Evolutionary conservation across 64 coral and sea anemone species (phyloP).

Genomic region (Trachythela sp.): DNA sequence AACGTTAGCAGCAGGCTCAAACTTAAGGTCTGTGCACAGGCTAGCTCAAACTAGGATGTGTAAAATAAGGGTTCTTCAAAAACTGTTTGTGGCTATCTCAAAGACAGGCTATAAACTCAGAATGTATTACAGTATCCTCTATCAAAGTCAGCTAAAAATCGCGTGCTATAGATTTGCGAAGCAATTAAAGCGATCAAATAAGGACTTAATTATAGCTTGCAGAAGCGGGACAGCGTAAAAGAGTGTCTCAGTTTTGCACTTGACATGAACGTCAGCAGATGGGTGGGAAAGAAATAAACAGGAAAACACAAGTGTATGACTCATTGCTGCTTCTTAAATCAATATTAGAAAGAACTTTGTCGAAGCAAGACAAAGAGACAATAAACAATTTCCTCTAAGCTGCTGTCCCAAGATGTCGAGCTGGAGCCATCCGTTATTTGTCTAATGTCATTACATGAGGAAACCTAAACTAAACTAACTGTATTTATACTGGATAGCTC

Average conservation of each 20-base stretch:
- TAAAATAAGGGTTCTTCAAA: no score
- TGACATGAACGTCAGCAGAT: neutral
- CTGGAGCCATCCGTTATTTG: no score
- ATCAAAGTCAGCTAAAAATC: neutral
- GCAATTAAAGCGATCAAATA: neutral
- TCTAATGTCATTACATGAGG: no score
- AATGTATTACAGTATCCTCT: no score
- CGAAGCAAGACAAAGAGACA: neutral
- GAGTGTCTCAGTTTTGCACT: neutral
- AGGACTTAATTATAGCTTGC: neutral
- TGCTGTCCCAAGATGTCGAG: neutral
- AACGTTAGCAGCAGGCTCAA: no score
- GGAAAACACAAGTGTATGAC: neutral
- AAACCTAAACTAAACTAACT: no score
- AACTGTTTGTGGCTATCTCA: no score
- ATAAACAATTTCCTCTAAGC: neutral
- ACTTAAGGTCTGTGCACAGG: no score
- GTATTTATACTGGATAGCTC: no score
- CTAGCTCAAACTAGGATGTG: no score
- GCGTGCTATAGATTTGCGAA: neutral
- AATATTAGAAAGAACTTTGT: neutral
- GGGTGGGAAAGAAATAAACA: neutral
- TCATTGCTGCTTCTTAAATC: neutral
- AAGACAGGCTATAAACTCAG: no score
- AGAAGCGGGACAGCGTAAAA: neutral